Evolutionary conservation across 2,888 invertebrate genomes (phyloP).

Genomic region (Melanotus villosus): DNA sequence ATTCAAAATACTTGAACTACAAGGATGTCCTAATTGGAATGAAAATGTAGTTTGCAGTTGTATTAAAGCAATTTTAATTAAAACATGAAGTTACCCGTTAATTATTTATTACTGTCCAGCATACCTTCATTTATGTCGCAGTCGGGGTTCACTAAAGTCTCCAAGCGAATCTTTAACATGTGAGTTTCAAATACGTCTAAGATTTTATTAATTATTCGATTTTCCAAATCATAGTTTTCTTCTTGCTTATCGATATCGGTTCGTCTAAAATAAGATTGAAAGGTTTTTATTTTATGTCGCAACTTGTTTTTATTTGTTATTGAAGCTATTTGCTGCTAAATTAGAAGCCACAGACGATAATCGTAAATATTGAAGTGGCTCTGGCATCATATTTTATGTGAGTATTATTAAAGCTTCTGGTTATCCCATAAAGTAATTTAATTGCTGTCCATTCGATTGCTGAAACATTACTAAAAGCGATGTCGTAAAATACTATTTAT

Average conservation of each 20-base stretch:
- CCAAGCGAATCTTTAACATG: conserved; percentile 76
- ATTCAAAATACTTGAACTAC: no score
- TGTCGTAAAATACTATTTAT: conserved; percentile 3
- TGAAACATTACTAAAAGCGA: neutral
- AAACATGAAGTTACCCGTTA: neutral
- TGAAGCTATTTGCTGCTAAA: conserved; percentile 9
- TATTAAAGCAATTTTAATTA: no score
- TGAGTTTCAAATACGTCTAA: conserved; percentile 75
- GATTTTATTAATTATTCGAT: conserved; percentile 74
- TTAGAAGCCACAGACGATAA: conserved; percentile 17
- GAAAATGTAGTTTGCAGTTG: no score
- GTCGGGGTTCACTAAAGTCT: neutral
- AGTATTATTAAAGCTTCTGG: neutral
- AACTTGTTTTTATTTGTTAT: neutral
- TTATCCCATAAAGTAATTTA: conserved; percentile 16
- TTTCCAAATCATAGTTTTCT: conserved; percentile 71
- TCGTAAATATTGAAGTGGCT: conserved; percentile 23
- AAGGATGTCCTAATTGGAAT: no score
- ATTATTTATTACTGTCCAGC: neutral
- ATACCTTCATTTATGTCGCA: neutral
- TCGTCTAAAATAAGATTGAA: neutral
- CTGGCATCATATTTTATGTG: conserved; percentile 14
- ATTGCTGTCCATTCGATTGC: neutral
- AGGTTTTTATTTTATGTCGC: neutral
- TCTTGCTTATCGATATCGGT: conserved; percentile 35